Percentiles rank a stretch among this genome's conserved stretches.
Conservation (phyloP, 2,888 invertebrate genomes). For the Spisula solida region DNA sequence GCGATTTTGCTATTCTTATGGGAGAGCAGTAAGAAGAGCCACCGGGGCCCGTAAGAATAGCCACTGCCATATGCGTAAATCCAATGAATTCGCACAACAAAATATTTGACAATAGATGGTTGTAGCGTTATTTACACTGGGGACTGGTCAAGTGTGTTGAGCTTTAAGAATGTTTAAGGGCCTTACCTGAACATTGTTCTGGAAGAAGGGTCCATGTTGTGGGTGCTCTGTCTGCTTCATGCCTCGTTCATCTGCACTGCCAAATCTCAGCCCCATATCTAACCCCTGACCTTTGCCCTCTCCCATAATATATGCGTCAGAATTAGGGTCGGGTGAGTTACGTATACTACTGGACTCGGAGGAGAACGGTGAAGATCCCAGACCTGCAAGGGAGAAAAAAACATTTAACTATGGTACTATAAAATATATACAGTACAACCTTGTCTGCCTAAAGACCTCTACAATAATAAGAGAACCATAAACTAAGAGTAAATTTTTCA, state of each 20-base stretch:
- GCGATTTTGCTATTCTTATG: too few relatives aligned
- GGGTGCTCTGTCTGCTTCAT: slow-evolving; percentile 38
- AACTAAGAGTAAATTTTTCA: too few relatives aligned
- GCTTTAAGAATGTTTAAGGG: too few relatives aligned
- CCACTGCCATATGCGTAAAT: too few relatives aligned
- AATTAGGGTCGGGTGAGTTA: slow-evolving; percentile 83
- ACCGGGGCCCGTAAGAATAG: too few relatives aligned
- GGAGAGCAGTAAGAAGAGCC: too few relatives aligned
- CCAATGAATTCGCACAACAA: too few relatives aligned
- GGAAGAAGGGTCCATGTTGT: slow-evolving; percentile 69
- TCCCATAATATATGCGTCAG: slow-evolving; percentile 59
- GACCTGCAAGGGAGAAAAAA: slow-evolving; percentile 72
- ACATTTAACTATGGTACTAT: too few relatives aligned
- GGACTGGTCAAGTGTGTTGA: too few relatives aligned
- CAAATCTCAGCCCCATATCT: slow-evolving; percentile 72
- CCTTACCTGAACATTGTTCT: slow-evolving; percentile 73
- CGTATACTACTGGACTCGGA: slow-evolving; percentile 83
- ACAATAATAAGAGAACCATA: neutral
- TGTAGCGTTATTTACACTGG: too few relatives aligned
- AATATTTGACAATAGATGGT: too few relatives aligned
- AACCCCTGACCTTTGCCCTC: slow-evolving; percentile 47
- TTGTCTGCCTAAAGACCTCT: neutral
- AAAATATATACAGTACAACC: neutral
- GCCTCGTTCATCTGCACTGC: slow-evolving; percentile 68
- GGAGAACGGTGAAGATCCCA: slow-evolving; percentile 84